Conservation (phyloP, 1,140 invertebrate genomes). For the Oryzaephilus surinamensis region DNA sequence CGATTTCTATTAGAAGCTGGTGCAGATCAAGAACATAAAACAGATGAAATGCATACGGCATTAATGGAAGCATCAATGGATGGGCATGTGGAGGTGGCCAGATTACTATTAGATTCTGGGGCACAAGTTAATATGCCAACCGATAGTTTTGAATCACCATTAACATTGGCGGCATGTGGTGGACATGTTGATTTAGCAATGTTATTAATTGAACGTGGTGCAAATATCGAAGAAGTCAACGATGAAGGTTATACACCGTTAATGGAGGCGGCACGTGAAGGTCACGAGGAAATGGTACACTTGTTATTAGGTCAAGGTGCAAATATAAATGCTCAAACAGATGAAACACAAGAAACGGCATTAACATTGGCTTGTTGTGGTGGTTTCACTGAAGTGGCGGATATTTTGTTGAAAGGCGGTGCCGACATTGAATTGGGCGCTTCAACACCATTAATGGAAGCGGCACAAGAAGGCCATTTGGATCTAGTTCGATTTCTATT, state of each 20-base stretch:
- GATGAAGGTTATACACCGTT: slow-evolving; percentile 99
- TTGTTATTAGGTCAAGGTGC: slow-evolving; percentile 87
- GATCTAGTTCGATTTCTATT: slow-evolving; percentile 85
- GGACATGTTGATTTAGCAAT: slow-evolving; percentile 95
- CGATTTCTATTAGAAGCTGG: slow-evolving; percentile 87
- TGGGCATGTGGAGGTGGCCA: slow-evolving; percentile 93
- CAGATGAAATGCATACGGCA: slow-evolving; percentile 99
- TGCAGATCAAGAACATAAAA: slow-evolving; percentile 94
- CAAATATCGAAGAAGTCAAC: slow-evolving; percentile 98
- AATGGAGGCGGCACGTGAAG: slow-evolving; percentile 96
- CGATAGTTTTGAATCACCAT: slow-evolving; percentile 97
- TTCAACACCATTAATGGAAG: slow-evolving; percentile 96
- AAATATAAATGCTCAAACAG: slow-evolving; percentile 95
- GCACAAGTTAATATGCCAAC: slow-evolving; percentile 96
- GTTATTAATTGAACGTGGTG: slow-evolving; percentile 88
- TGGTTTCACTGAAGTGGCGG: slow-evolving; percentile 94
- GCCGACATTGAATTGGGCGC: slow-evolving; percentile 93
- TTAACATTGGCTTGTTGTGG: slow-evolving; percentile 94
- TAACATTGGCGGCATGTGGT: slow-evolving; percentile 95
- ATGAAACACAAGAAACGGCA: slow-evolving; percentile 97
- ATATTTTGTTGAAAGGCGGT: slow-evolving; percentile 90
- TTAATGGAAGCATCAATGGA: slow-evolving; percentile 99
- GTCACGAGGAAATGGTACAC: slow-evolving; percentile 97
- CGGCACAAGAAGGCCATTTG: slow-evolving; percentile 92
- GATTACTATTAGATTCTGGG: slow-evolving; percentile 83